These are phyloP conservation scores for Lycaena phlaeas DNA, from an alignment of 2,888 invertebrate species.

Conservation along the genomic window DNA sequence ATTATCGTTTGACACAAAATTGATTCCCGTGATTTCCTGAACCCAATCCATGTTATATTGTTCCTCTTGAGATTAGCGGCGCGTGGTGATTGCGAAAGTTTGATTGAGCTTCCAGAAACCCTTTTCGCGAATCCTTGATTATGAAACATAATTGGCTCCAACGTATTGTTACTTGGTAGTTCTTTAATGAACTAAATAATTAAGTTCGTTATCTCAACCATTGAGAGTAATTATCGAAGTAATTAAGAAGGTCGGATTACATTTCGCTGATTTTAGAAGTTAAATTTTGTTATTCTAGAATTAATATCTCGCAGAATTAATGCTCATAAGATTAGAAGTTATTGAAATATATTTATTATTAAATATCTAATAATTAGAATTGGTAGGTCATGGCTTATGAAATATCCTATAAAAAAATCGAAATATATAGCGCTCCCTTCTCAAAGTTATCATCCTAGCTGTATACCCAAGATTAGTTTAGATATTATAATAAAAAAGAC, in stretches of 20 bases:
- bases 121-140: conserved; percentile 37
- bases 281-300: no score
- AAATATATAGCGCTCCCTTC: no score
- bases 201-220: conserved; percentile 8
- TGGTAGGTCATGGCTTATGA: no score
- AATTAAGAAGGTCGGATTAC: conserved; percentile 6
- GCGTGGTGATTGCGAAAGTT: conserved; percentile 66
- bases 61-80: conserved; percentile 60
- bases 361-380: no score
- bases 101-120: conserved; percentile 56
- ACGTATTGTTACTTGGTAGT: neutral
- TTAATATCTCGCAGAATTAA: no score
- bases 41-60: conserved; percentile 29
- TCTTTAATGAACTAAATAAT: conserved; percentile 3
- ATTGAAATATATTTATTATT: no score
- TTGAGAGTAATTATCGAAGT: conserved; percentile 10
- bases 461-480: no score
- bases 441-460: no score
- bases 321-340: no score
- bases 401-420: no score
- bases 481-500: no score
- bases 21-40: neutral
- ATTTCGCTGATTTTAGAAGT: no score
- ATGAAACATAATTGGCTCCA: neutral
- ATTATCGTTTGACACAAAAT: neutral